A percentile compares a stretch with the other conserved stretches of the same genome.
These are phyloP conservation scores for Biston betularia DNA, from an alignment of 2,888 invertebrate species.

Conservation along the genomic window DNA sequence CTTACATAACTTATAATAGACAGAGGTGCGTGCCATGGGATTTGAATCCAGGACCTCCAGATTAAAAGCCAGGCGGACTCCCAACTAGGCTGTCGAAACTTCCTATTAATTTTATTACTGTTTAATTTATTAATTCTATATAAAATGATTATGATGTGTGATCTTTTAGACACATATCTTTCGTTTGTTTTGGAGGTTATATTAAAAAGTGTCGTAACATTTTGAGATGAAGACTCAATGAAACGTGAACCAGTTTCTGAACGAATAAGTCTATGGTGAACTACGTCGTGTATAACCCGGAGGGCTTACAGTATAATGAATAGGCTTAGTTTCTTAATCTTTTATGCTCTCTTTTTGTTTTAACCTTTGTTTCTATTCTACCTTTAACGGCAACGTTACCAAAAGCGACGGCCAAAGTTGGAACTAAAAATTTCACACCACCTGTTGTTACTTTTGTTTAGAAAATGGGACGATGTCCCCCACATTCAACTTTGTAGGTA, in stretches of 20 bases:
- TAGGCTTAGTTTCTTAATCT: slow-evolving; percentile 40
- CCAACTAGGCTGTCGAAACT: too few species aligned
- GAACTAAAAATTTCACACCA: neutral
- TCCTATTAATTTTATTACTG: too few species aligned
- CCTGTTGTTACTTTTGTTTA: neutral
- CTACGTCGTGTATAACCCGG: slow-evolving; percentile 37
- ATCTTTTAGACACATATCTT: neutral
- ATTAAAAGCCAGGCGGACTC: too few species aligned
- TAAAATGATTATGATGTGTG: too few species aligned
- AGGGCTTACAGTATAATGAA: slow-evolving; percentile 49
- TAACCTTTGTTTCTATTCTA: slow-evolving; percentile 28
- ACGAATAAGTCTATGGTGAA: slow-evolving; percentile 47
- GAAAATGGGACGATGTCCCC: neutral
- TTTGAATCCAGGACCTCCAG: too few species aligned
- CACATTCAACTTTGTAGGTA: neutral
- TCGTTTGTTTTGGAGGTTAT: neutral
- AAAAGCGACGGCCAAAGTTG: neutral
- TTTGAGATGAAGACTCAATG: slow-evolving; percentile 9
- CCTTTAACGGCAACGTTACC: slow-evolving; percentile 1
- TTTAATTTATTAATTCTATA: too few species aligned
- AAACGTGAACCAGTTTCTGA: slow-evolving; percentile 28
- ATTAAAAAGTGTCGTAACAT: too few species aligned
- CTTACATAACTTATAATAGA: too few species aligned
- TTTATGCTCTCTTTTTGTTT: slow-evolving; percentile 41
- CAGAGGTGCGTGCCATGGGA: too few species aligned